Conservation (phyloP, 2,888 invertebrate genomes). For the Agapostemon virescens region DNA sequence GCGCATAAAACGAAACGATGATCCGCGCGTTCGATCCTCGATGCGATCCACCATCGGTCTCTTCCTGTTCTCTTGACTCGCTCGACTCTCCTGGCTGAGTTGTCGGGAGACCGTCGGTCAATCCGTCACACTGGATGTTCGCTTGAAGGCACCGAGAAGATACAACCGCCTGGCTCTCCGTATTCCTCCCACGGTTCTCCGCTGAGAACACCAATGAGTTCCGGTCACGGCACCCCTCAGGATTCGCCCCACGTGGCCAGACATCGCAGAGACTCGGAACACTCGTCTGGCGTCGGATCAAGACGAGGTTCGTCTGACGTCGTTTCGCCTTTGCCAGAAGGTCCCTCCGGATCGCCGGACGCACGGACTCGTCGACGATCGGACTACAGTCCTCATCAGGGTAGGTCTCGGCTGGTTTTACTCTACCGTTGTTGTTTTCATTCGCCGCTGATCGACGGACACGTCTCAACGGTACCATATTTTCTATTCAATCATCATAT, state of each 20-base stretch:
- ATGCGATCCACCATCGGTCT: slow-evolving; percentile 38
- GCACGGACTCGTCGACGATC: slow-evolving; percentile 71
- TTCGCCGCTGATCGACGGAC: not conserved
- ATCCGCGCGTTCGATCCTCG: not conserved
- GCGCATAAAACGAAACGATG: not conserved
- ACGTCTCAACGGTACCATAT: not conserved
- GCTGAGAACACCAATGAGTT: slow-evolving; percentile 73
- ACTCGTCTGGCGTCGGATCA: slow-evolving; percentile 64
- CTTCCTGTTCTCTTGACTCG: slow-evolving; percentile 21
- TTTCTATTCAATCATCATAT: too few relatives aligned
- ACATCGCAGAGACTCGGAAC: slow-evolving; percentile 74
- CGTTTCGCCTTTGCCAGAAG: slow-evolving; percentile 69
- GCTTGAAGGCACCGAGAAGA: slow-evolving; percentile 73
- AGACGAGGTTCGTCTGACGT: slow-evolving; percentile 72
- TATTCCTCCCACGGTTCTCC: slow-evolving; percentile 74
- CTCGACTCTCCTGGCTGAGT: slow-evolving; percentile 5
- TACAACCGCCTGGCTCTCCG: slow-evolving; percentile 70
- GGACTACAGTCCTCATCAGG: slow-evolving; percentile 76
- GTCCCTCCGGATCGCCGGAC: slow-evolving; percentile 71
- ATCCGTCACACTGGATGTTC: slow-evolving; percentile 55
- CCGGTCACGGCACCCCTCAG: slow-evolving; percentile 73
- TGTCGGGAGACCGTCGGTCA: not conserved
- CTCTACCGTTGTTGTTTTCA: not conserved
- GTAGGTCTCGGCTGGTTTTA: slow-evolving; percentile 65
- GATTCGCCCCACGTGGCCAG: slow-evolving; percentile 73